Evolutionary conservation across 1,140 invertebrate species (phyloP).

Genomic region (Ceratina japonica): DNA sequence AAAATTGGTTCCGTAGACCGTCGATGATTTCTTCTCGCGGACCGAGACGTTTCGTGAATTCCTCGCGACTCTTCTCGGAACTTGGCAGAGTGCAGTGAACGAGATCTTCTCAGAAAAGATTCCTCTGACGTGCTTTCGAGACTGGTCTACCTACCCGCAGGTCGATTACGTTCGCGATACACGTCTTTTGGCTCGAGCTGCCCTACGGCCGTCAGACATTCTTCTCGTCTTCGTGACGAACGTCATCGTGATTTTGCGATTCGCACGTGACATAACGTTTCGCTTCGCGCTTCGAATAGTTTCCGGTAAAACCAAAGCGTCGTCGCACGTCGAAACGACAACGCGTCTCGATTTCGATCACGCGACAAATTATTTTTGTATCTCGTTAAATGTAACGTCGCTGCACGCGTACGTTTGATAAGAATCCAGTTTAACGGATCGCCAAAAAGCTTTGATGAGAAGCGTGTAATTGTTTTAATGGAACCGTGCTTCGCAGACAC

Average conservation of each 20-base stretch:
- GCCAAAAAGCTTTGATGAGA: background rate
- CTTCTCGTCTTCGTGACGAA: constrained; percentile 13
- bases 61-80: background rate
- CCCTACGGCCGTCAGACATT: background rate
- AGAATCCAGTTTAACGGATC: background rate
- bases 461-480: background rate
- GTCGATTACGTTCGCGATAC: background rate
- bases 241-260: background rate
- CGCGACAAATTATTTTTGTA: constrained; percentile 18
- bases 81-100: constrained; percentile 39
- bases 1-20: background rate
- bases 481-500: background rate
- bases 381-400: background rate
- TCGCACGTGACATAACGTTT: background rate
- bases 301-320: background rate
- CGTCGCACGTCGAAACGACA: background rate
- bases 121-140: constrained; percentile 29
- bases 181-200: background rate
- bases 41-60: background rate
- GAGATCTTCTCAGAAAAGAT: constrained; percentile 38
- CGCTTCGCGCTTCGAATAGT: background rate
- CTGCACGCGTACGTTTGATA: background rate
- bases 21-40: background rate
- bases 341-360: background rate
- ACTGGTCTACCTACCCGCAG: background rate